Conservation (phyloP, 2,888 invertebrate genomes). For the Mythimna loreyi region DNA sequence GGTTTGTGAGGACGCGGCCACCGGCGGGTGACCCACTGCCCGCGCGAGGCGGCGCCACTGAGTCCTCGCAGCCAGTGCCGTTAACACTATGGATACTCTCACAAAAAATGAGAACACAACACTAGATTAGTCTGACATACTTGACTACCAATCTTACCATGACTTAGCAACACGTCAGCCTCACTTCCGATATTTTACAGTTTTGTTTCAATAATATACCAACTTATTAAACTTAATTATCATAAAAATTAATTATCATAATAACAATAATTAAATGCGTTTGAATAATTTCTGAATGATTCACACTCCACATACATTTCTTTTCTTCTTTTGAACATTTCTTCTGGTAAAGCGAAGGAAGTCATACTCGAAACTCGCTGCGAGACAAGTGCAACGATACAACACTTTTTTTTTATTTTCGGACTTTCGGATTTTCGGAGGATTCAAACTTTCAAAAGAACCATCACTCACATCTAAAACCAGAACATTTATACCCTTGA, state of each 20-base stretch:
- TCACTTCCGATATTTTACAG: neutral
- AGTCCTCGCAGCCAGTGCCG: conserved; percentile 6
- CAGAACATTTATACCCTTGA: neutral
- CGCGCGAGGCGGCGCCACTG: neutral
- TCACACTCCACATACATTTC: neutral
- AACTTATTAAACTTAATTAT: neutral
- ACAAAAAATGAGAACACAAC: conserved; percentile 3
- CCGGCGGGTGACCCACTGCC: conserved; percentile 39
- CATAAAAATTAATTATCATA: neutral
- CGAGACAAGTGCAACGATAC: neutral
- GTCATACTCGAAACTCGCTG: neutral
- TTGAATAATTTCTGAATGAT: no score
- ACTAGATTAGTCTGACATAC: conserved; percentile 2
- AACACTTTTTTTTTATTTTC: neutral
- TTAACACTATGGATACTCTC: conserved; percentile 21
- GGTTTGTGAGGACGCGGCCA: conserved; percentile 8
- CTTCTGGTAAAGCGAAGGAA: neutral
- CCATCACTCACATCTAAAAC: neutral
- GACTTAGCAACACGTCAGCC: neutral
- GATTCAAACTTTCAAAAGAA: conserved; percentile 6
- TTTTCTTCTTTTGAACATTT: no score
- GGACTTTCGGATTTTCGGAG: no score
- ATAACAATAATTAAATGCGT: neutral
- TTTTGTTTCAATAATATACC: neutral
- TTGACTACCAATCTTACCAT: conserved; percentile 6